Conservation (phyloP, 2,888 invertebrate species). For the Acanthosepion lycidas region DNA sequence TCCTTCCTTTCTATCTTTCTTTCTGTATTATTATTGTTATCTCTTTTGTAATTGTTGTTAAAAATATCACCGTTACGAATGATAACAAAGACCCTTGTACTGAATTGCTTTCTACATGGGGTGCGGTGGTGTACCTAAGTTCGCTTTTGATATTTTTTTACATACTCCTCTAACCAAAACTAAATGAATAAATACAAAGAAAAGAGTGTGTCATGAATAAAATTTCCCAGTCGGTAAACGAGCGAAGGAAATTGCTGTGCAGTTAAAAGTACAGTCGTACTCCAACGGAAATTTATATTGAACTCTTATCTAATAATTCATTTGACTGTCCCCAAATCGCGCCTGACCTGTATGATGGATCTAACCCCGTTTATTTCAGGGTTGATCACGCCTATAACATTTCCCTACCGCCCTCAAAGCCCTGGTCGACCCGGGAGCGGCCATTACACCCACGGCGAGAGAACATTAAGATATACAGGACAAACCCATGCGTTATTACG, state of each 20-base stretch:
- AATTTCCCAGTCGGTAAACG: not conserved
- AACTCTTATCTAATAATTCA: constrained; percentile 33
- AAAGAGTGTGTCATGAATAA: not conserved
- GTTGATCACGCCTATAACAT: constrained; percentile 33
- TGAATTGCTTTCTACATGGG: not conserved
- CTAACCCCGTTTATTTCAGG: constrained; percentile 20
- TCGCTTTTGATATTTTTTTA: not conserved
- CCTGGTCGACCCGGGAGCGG: constrained; percentile 8
- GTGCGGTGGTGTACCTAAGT: not conserved
- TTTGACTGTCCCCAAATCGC: not conserved
- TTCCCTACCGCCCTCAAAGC: constrained; percentile 17
- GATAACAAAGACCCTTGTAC: not conserved
- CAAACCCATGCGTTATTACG: not conserved
- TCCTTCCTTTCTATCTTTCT: not conserved
- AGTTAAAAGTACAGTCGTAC: not conserved
- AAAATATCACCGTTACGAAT: not conserved
- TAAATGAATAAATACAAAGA: not conserved
- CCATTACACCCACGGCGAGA: constrained; percentile 4
- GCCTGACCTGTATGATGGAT: constrained; percentile 33
- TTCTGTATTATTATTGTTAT: not conserved
- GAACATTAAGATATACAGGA: not conserved
- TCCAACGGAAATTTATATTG: not conserved
- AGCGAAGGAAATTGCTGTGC: not conserved
- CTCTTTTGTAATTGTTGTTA: not conserved
- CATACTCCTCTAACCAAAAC: not conserved